Base-by-base conservation (phyloP, 1,140 invertebrate genomes). In the Elysia chlorotica region DNA sequence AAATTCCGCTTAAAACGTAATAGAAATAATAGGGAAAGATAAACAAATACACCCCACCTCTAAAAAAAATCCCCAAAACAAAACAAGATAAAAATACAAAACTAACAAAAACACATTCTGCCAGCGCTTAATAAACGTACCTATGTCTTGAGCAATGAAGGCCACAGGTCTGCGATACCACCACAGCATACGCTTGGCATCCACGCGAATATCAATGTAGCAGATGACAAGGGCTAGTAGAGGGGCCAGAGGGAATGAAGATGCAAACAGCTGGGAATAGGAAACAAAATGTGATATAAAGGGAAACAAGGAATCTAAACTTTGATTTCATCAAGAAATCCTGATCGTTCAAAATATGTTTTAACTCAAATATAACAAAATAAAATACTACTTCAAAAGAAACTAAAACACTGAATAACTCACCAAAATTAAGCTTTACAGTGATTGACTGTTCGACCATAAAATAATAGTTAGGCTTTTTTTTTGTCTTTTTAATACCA, bases 261-360 rank as follows among this genome's bases (percentile, higher is more conserved):
- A 85, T 6, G 88, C 86, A 84, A 89, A 89, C 65, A 89, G 67
- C 88, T 89, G 76, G 33, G 81, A 79, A n/a, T n/a, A n/a, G n/a
- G n/a, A n/a, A n/a, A n/a, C n/a, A n/a, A n/a, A n/a, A n/a, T n/a
- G n/a, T n/a, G n/a, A n/a, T n/a, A n/a, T n/a, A n/a, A n/a, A n/a
- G n/a, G n/a, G n/a, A n/a, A n/a, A n/a, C n/a, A n/a, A n/a, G n/a
- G n/a, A n/a, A n/a, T n/a, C n/a, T n/a, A n/a, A n/a, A n/a, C n/a
- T n/a, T n/a, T n/a, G n/a, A n/a, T n/a, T n/a, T n/a, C n/a, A n/a
- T n/a, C n/a, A n/a, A n/a, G n/a, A n/a, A n/a, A n/a, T n/a, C n/a
- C n/a, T n/a, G n/a, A n/a, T n/a, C n/a, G n/a, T n/a, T n/a, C n/a
- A n/a, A n/a, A n/a, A n/a, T n/a, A n/a, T n/a, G n/a, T n/a, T n/a